phyloP scores from a whole-genome alignment of 2,113 vertebrate species.

The Dunckerocampus dactyliophorus region DNA sequence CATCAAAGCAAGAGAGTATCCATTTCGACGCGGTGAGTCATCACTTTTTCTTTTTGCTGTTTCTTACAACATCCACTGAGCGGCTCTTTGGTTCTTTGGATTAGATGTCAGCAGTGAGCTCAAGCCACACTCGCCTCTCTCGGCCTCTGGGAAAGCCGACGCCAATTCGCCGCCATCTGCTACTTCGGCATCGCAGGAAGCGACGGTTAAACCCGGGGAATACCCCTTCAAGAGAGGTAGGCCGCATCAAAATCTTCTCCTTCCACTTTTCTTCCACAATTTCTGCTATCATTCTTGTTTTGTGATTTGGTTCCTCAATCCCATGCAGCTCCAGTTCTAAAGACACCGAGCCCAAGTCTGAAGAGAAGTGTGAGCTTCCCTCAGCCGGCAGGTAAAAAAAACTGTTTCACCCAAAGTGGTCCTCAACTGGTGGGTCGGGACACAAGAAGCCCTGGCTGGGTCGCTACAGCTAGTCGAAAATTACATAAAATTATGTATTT shows the following conservation, averaged over 20 bases:
- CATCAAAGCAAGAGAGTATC: constrained; percentile 18
- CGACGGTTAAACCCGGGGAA: constrained; percentile 61
- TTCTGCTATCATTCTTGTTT: not conserved
- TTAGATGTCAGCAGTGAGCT: constrained; percentile 35
- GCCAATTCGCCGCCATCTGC: constrained; percentile 36
- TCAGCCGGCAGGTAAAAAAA: constrained; percentile 63
- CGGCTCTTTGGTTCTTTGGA: not conserved
- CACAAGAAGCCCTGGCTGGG: too few relatives aligned
- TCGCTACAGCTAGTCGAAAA: too few relatives aligned
- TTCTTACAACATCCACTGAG: not conserved
- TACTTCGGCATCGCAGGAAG: constrained; percentile 45
- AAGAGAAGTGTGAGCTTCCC: constrained; percentile 69
- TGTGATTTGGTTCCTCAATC: not conserved
- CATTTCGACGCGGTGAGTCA: constrained; percentile 33
- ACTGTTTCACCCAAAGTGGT: not conserved
- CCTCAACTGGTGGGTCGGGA: too few relatives aligned
- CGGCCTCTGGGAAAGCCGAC: constrained; percentile 29
- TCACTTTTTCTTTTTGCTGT: not conserved
- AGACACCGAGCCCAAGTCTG: constrained; percentile 55
- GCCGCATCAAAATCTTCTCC: not conserved
- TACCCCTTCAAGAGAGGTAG: constrained; percentile 66
- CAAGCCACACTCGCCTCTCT: constrained; percentile 29
- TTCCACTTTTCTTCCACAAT: constrained; percentile 10
- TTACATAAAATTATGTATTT: too few relatives aligned
- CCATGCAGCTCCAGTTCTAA: constrained; percentile 53